A percentile compares a stretch with the other conserved stretches of the same genome.
phyloP scores from a whole-genome alignment of 2,888 invertebrate species.

The Pollenia angustigena region DNA sequence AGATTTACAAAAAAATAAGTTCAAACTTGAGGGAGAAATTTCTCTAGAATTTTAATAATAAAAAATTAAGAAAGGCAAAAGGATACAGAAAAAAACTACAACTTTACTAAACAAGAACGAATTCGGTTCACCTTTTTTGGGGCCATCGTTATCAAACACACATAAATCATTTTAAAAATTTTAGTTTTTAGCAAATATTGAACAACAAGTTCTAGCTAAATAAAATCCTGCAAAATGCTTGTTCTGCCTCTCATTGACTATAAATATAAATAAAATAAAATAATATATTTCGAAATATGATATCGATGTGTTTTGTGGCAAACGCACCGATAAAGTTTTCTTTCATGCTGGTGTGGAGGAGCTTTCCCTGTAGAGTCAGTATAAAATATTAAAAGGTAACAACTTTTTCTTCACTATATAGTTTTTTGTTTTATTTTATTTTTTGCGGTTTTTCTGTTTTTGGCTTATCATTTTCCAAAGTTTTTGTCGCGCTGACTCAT shows the following conservation, averaged over 20 bases:
- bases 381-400: slow-evolving; percentile 65
- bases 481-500: slow-evolving; percentile 68
- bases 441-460: slow-evolving; percentile 44
- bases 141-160: not conserved
- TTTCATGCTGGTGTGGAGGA: slow-evolving; percentile 14
- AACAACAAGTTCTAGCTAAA: slow-evolving; percentile 16
- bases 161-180: slow-evolving; percentile 40
- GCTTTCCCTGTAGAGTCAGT: slow-evolving; percentile 42
- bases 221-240: not conserved
- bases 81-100: slow-evolving; percentile 1
- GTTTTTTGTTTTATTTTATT: slow-evolving; percentile 5
- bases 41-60: slow-evolving; percentile 16
- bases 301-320: slow-evolving; percentile 29
- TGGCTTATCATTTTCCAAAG: slow-evolving; percentile 70
- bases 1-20: slow-evolving; percentile 34
- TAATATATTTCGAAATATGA: not conserved
- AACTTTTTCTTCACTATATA: slow-evolving; percentile 36
- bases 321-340: slow-evolving; percentile 27
- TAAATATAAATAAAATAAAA: slow-evolving; percentile 42
- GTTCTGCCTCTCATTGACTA: slow-evolving; percentile 1
- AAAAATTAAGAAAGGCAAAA: not conserved
- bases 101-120: slow-evolving; percentile 27
- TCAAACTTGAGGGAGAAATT: slow-evolving; percentile 24
- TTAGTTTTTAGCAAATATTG: slow-evolving; percentile 7
- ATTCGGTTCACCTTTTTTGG: slow-evolving; percentile 29